phyloP scores from a whole-genome alignment of 2,797 vertebrate species.

The Epinephelus coioides region DNA sequence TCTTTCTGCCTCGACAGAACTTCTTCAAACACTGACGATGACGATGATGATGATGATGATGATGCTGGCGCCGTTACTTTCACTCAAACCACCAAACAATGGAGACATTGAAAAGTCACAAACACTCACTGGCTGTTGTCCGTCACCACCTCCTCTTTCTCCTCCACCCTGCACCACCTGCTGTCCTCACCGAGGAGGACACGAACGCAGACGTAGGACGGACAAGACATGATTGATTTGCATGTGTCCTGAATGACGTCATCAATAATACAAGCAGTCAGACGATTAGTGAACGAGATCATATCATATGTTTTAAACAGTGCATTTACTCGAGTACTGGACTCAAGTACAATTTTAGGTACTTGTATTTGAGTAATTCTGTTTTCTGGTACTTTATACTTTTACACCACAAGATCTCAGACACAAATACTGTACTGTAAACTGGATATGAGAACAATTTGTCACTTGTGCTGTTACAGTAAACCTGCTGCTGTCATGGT shows the following conservation, averaged over 20 bases:
- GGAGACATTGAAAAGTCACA: slow-evolving; percentile 34
- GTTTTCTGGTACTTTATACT: no score
- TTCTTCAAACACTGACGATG: slow-evolving; percentile 14
- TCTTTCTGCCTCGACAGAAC: slow-evolving; percentile 3
- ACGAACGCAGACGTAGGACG: neutral
- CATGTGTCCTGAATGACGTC: neutral
- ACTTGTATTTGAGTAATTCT: no score
- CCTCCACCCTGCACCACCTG: slow-evolving; percentile 22
- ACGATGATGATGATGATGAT: neutral
- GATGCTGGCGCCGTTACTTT: slow-evolving; percentile 4
- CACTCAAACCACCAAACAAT: slow-evolving; percentile 38
- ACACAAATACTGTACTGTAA: no score
- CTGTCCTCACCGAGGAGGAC: slow-evolving; percentile 11
- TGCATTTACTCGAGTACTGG: no score
- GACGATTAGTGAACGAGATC: neutral
- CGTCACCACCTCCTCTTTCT: slow-evolving; percentile 20
- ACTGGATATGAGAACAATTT: no score
- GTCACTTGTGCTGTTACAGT: no score
- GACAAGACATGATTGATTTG: neutral
- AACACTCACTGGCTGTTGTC: slow-evolving; percentile 11
- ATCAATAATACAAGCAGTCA: neutral
- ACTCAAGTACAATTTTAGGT: no score
- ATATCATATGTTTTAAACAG: neutral
- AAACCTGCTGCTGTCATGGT: no score
- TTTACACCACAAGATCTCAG: no score